Evolutionary conservation across 2,888 invertebrate genomes (phyloP).

Genomic region (Lottia gigantea): DNA sequence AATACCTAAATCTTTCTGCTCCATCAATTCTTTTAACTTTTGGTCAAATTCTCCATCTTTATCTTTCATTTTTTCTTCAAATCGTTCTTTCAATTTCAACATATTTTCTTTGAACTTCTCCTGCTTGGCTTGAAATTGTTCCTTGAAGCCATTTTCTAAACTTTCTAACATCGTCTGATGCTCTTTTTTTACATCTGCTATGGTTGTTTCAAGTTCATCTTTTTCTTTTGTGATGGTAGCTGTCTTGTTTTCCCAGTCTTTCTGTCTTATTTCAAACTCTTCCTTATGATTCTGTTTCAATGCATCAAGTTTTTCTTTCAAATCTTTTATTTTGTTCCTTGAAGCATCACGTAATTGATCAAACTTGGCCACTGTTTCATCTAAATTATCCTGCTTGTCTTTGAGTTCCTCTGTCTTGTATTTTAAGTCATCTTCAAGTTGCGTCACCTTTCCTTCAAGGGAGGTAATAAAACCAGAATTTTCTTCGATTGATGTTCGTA

Average conservation of each 20-base stretch:
- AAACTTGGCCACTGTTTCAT: constrained; percentile 39
- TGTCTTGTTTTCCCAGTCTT: constrained; percentile 28
- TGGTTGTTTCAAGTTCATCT: constrained; percentile 21
- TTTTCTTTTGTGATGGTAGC: constrained; percentile 21
- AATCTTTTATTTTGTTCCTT: constrained; percentile 44
- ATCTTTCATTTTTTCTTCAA: constrained; percentile 50
- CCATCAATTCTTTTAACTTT: constrained; percentile 42
- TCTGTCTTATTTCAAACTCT: constrained; percentile 25
- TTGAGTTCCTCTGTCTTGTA: constrained; percentile 32
- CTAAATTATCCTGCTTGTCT: constrained; percentile 26
- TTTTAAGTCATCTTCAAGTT: constrained; percentile 42
- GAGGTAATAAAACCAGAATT: constrained; percentile 25
- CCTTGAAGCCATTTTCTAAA: constrained; percentile 45
- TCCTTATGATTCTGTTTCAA: constrained; percentile 26
- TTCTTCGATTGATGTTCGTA: constrained; percentile 38
- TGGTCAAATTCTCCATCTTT: constrained; percentile 53
- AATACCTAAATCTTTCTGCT: constrained; percentile 54
- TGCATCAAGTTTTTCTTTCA: constrained; percentile 44
- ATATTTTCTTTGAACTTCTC: constrained; percentile 53
- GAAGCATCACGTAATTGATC: constrained; percentile 47
- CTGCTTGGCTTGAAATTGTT: constrained; percentile 54
- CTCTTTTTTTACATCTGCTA: constrained; percentile 36
- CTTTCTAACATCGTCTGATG: constrained; percentile 33
- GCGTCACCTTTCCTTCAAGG: constrained; percentile 31
- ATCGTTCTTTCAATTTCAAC: constrained; percentile 52